Base-by-base conservation (phyloP, 2,113 vertebrate genomes). In the Salminus brasiliensis region DNA sequence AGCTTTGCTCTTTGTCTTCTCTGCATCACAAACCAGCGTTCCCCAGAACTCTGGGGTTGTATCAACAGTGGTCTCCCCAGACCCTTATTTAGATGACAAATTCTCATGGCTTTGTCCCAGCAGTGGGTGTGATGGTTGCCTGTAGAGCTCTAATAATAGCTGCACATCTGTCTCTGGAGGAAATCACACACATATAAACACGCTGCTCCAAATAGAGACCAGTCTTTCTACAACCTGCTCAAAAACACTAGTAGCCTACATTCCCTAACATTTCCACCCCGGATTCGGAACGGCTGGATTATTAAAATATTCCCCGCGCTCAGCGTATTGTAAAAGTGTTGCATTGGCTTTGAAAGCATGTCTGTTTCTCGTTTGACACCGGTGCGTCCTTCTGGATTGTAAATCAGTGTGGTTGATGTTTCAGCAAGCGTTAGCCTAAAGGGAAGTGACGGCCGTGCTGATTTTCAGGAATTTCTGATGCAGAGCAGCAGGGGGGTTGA, bases 81-180 rank as follows among this genome's bases (percentile, higher is more conserved):
- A 30, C 70, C 18, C 65, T 52, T 67, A 34, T 67, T 76, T 60
- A 73, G 69, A 59, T 32, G 55, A 53, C 80, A 74, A 78, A 74
- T 82, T 82, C 81, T 71, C 81, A 82, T 78, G 81, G 81, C 52
- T 78, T 34, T 41, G 65, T 59, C 29, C 60, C 47, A 72, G 49
- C n/a, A 32, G 75, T 73, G 74, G 9, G 59, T 78, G 70, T 82
- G 60, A 53, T 53, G 25, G 11, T 82, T 39, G 63, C 36, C 41
- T 66, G 9, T 60, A 16, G 41, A 47, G 32, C 41, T 47, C 67
- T 70, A 70, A 70, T 70, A 41, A 70, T 41, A 41, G 36, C 59
- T 18, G 29, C 59, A 62, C 59, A 62, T 63, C 60, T 29, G 16
- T 47, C 41, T 43, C 68, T 34, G 59, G 59, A 62, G 59, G 59